Evolutionary conservation across 2,888 invertebrate genomes (phyloP).

Genomic region (Agrochola litura): DNA sequence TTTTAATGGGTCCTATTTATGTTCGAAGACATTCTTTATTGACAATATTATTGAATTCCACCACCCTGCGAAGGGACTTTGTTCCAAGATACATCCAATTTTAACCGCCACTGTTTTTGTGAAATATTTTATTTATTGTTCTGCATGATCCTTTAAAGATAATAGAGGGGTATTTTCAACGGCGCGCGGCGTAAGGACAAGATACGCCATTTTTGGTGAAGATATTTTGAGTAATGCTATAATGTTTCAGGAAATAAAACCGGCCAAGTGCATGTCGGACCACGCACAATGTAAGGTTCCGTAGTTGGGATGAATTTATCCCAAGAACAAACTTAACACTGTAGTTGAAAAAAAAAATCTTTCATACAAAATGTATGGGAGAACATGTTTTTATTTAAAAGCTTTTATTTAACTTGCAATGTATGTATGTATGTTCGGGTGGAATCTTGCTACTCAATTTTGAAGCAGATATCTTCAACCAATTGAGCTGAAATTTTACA

Average conservation of each 20-base stretch:
- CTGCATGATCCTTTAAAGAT: conserved; percentile 75
- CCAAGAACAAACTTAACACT: too few species aligned
- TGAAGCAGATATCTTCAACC: too few species aligned
- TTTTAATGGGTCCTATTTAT: conserved; percentile 67
- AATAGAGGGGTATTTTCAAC: conserved; percentile 65
- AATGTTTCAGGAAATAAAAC: conserved; percentile 39
- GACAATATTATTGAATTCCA: conserved; percentile 81
- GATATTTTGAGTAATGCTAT: conserved; percentile 41
- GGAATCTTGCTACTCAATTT: too few species aligned
- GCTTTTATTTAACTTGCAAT: too few species aligned
- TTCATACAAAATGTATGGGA: too few species aligned
- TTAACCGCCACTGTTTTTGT: conserved; percentile 69
- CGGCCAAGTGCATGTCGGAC: too few species aligned
- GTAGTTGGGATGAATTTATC: too few species aligned
- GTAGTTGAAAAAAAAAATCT: too few species aligned
- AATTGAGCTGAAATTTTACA: too few species aligned
- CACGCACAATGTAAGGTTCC: too few species aligned
- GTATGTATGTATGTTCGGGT: too few species aligned
- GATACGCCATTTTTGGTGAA: conserved; percentile 56
- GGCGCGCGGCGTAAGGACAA: conserved; percentile 28
- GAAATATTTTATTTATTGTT: conserved; percentile 80
- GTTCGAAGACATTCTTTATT: conserved; percentile 72
- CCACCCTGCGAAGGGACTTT: conserved; percentile 68
- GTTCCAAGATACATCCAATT: conserved; percentile 74
- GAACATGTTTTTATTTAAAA: too few species aligned